Percentiles rank a stretch among this genome's conserved stretches.
phyloP scores from a whole-genome alignment of 2,888 invertebrate species.

The Acleris holmiana region DNA sequence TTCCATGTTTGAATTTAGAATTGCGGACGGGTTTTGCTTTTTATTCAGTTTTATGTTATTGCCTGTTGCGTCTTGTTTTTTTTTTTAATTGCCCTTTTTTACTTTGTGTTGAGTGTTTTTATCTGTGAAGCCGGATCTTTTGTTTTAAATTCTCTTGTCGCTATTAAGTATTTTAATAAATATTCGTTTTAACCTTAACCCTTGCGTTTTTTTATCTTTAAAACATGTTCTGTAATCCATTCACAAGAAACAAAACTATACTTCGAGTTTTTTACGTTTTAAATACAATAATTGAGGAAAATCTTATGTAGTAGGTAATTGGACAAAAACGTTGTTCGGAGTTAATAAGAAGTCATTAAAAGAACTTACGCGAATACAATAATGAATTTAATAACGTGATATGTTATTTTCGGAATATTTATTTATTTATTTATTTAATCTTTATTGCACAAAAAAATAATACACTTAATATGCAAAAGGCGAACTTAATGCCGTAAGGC shows the following conservation, averaged over 20 bases:
- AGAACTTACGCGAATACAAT: constrained; percentile 19
- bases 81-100: neutral
- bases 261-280: constrained; percentile 12
- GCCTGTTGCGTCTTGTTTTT: neutral
- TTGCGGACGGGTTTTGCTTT: constrained; percentile 16
- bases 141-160: neutral
- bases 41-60: constrained; percentile 9
- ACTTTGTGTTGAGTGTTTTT: neutral
- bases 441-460: no score
- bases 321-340: constrained; percentile 22
- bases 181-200: constrained; percentile 1
- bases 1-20: constrained; percentile 38
- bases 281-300: constrained; percentile 34
- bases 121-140: neutral
- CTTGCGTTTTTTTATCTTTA: neutral
- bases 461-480: no score
- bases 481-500: no score
- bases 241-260: neutral
- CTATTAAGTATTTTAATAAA: neutral
- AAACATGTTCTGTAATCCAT: constrained; percentile 7
- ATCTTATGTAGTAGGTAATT: constrained; percentile 27
- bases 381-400: constrained; percentile 8
- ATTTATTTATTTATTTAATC: no score
- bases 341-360: constrained; percentile 35
- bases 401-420: constrained; percentile 21